Evolutionary conservation across 2,888 invertebrate species (phyloP).

Genomic region (Tachina grossa): DNA sequence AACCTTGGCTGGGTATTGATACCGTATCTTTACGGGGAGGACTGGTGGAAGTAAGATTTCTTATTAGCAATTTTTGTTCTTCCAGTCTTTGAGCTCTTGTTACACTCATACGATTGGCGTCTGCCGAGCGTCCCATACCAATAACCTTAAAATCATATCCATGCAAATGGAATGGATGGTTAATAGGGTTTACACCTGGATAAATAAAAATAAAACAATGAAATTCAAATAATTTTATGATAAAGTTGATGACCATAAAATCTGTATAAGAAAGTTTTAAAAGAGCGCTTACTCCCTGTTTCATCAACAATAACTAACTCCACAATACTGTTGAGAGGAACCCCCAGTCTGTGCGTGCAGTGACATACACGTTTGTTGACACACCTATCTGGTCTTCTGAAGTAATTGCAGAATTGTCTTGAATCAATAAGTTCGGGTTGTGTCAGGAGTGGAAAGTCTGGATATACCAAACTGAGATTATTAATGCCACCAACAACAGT

Average conservation of each 20-base stretch:
- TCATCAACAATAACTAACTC: conserved; percentile 80
- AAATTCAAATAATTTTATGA: background rate
- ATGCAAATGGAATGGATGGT: conserved; percentile 82
- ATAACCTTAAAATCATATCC: conserved; percentile 80
- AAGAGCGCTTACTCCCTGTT: conserved; percentile 75
- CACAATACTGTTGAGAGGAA: conserved; percentile 75
- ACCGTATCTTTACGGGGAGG: conserved; percentile 80
- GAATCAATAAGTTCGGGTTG: conserved; percentile 83
- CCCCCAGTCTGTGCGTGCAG: conserved; percentile 76
- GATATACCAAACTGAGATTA: conserved; percentile 89
- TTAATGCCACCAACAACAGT: conserved; percentile 85
- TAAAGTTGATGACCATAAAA: background rate
- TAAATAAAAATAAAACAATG: background rate
- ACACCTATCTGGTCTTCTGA: conserved; percentile 72
- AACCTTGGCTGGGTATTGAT: conserved; percentile 79
- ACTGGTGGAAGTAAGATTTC: conserved; percentile 64
- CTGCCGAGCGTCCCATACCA: conserved; percentile 75
- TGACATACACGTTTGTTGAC: conserved; percentile 71
- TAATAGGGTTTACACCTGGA: conserved; percentile 76
- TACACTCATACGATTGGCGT: conserved; percentile 73
- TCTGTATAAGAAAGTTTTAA: background rate
- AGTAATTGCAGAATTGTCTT: conserved; percentile 76
- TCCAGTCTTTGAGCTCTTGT: conserved; percentile 74
- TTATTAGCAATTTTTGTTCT: conserved; percentile 65
- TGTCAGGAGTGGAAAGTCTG: conserved; percentile 90